Percentiles rank a stretch among this genome's conserved stretches.
phyloP scores from a whole-genome alignment of 92 coral and sea anemone genomes.

The Paramuricea clavata region DNA sequence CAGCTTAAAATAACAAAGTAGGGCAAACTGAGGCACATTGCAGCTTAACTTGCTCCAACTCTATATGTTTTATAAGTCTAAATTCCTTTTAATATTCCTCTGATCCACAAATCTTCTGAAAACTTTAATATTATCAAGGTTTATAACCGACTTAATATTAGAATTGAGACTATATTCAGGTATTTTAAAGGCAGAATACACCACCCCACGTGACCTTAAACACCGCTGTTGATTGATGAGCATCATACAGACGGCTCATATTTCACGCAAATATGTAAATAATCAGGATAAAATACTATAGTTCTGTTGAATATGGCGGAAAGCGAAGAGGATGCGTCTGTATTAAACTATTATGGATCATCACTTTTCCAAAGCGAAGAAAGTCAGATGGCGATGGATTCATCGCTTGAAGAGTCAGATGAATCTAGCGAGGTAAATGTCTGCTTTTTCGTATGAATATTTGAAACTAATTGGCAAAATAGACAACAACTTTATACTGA shows the following conservation, averaged over 20 bases:
- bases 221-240: constrained; percentile 10
- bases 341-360: too few species aligned
- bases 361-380: background rate
- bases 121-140: too few species aligned
- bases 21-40: too few species aligned
- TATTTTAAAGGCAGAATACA: constrained; percentile 11
- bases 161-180: too few species aligned
- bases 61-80: too few species aligned
- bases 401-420: background rate
- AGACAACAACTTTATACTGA: background rate
- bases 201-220: constrained; percentile 17
- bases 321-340: background rate
- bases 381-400: background rate
- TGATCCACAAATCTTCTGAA: too few species aligned
- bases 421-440: background rate
- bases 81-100: too few species aligned
- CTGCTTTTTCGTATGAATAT: background rate
- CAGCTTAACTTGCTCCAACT: too few species aligned
- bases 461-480: background rate
- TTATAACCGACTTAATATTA: too few species aligned
- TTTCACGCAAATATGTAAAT: background rate
- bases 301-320: background rate
- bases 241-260: background rate
- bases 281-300: too few species aligned
- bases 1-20: too few species aligned